These are phyloP conservation scores for Coecobrya sp. DNA, from an alignment of 2,888 invertebrate species.

Conservation along the genomic window DNA sequence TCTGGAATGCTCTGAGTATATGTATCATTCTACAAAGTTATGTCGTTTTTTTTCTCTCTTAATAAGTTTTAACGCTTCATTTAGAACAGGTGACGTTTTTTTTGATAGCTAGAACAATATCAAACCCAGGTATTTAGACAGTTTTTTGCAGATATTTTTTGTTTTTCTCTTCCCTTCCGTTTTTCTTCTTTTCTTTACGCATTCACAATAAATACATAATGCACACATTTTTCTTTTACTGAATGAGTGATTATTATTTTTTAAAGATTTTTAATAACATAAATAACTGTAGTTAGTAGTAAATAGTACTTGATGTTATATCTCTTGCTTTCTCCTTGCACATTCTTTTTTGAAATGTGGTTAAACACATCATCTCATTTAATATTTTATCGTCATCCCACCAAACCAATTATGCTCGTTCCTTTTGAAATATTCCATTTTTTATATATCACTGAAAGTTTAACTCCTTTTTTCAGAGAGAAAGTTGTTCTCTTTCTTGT, in stretches of 20 bases:
- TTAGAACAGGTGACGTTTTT: constrained; percentile 44
- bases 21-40: constrained; percentile 77
- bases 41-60: constrained; percentile 61
- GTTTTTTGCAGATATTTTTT: constrained; percentile 31
- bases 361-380: too few relatives aligned
- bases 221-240: not conserved
- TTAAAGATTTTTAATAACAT: constrained; percentile 6
- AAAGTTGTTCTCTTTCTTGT: constrained; percentile 1
- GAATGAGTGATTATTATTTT: not conserved
- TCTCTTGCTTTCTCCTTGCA: not conserved
- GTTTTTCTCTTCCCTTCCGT: not conserved
- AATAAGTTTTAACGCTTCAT: constrained; percentile 12
- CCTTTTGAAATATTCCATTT: not conserved
- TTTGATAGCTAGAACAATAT: constrained; percentile 73
- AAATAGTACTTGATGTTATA: too few relatives aligned
- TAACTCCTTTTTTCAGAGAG: not conserved
- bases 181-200: not conserved
- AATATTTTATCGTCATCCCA: not conserved
- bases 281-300: not conserved
- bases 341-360: too few relatives aligned
- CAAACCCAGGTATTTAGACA: constrained; percentile 80
- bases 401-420: not conserved
- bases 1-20: constrained; percentile 83
- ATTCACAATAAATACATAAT: constrained; percentile 12
- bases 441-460: constrained; percentile 42